Conservation (phyloP, 2,113 vertebrate species). For the Pipra filicauda region DNA sequence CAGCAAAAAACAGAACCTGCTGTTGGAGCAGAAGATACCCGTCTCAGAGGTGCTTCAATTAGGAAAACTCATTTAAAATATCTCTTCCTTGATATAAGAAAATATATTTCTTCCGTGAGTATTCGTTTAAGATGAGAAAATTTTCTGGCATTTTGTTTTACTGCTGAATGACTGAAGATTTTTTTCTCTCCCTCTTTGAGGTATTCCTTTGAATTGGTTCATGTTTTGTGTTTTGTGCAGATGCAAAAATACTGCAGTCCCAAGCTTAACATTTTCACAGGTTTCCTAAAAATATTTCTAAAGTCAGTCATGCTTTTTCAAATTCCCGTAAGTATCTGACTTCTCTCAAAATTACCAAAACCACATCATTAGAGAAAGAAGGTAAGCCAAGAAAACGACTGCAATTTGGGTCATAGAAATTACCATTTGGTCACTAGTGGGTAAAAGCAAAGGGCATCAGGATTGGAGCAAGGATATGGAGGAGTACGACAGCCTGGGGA, state of each 20-base stretch:
- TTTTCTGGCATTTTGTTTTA: background rate
- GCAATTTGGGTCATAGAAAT: background rate
- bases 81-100: background rate
- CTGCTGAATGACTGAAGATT: background rate
- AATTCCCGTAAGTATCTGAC: background rate
- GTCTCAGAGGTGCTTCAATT: background rate
- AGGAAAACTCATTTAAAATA: background rate
- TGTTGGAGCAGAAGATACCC: background rate
- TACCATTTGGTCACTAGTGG: background rate
- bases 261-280: background rate
- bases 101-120: background rate
- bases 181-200: background rate
- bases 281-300: background rate
- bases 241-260: background rate
- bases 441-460: background rate
- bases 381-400: background rate
- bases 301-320: background rate
- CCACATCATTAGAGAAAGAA: accelerated
- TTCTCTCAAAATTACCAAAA: background rate
- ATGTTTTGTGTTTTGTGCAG: background rate
- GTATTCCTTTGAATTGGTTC: background rate
- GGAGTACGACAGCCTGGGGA: background rate
- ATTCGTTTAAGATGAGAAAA: background rate
- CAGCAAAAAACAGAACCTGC: background rate
- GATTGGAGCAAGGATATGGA: background rate